A percentile compares a stretch with the other conserved stretches of the same genome.
These are phyloP conservation scores for Torymus tubicola DNA, from an alignment of 2,888 invertebrate genomes.

Conservation along the genomic window DNA sequence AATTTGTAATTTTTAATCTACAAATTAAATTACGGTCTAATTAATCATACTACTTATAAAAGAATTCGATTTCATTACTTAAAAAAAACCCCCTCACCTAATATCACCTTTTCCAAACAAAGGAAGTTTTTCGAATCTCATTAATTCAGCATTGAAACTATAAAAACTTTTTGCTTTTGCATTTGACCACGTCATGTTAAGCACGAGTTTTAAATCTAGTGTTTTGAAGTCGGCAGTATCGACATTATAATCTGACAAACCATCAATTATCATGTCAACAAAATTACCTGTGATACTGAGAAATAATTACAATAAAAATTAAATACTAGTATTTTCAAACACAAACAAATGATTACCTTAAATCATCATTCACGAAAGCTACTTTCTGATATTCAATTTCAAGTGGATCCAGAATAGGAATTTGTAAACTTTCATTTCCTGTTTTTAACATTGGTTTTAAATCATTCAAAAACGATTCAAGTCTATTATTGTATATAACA, in stretches of 20 bases:
- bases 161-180: slow-evolving; percentile 6
- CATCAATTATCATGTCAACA: slow-evolving; percentile 7
- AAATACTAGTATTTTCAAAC: neutral
- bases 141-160: neutral
- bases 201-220: neutral
- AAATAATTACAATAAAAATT: neutral
- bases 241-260: slow-evolving; percentile 36
- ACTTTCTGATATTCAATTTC: slow-evolving; percentile 20
- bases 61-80: neutral
- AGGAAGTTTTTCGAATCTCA: neutral
- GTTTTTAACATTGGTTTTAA: slow-evolving; percentile 34
- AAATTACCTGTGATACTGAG: slow-evolving; percentile 25
- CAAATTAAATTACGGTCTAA: neutral
- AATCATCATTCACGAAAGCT: neutral
- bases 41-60: neutral
- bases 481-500: neutral
- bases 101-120: slow-evolving; percentile 27
- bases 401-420: slow-evolving; percentile 42
- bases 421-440: slow-evolving; percentile 29
- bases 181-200: slow-evolving; percentile 28
- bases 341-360: slow-evolving; percentile 28
- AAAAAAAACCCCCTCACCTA: slow-evolving; percentile 13
- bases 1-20: slow-evolving; percentile 2
- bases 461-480: slow-evolving; percentile 6
- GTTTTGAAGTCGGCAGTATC: neutral